Evolutionary conservation across 2,797 vertebrate genomes (phyloP), one percentile per base, ranked within the genome.

Genomic region (Catostomus latipinnis): DNA sequence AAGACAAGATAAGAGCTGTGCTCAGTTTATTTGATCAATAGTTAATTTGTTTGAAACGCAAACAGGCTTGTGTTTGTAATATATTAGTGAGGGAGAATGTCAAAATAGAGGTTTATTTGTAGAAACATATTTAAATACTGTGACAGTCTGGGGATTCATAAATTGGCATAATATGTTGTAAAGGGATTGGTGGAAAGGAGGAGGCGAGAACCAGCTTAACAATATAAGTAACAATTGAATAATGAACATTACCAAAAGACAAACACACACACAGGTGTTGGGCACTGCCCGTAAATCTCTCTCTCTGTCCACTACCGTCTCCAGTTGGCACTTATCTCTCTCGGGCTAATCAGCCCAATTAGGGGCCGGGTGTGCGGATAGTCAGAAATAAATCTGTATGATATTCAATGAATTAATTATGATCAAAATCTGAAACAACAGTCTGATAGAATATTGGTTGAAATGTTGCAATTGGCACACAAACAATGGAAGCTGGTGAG

Each of bases 401-500:
- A 63, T 63, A n/a, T 63, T 62, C 4, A 57, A 13, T 7, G 14
- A 54, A 54, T 54, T 4, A 14, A 57, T 12, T 62, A 43, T 62
- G 6, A 13, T 34, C 3, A 48, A 12, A 53, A 45, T 49, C 60
- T 65, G 11, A 43, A 12, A 13, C 8, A 43, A 16, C 16, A 22
- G 34, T 66, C 50, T 14, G 18, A 72, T 34, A 6, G 52, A 43
- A 66, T 66, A 80, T 67, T 66, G n/a, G 18, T 12, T 66, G 6
- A 12, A 16, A 6, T 66, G 60, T 73, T 80, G 53, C 53, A 50
- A 43, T n/a, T 70, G 46, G 57, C 14, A n/a, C 60, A 43, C 48
- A 77, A 61, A 69, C 75, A 77, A 70, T 60, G 74, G 14, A 6
- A 67, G 16, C 74, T 49, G 8, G 63, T 67, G 56, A 76, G 14